phyloP scores from a whole-genome alignment of 2,888 invertebrate genomes.

The Lamellibrachia satsuma region DNA sequence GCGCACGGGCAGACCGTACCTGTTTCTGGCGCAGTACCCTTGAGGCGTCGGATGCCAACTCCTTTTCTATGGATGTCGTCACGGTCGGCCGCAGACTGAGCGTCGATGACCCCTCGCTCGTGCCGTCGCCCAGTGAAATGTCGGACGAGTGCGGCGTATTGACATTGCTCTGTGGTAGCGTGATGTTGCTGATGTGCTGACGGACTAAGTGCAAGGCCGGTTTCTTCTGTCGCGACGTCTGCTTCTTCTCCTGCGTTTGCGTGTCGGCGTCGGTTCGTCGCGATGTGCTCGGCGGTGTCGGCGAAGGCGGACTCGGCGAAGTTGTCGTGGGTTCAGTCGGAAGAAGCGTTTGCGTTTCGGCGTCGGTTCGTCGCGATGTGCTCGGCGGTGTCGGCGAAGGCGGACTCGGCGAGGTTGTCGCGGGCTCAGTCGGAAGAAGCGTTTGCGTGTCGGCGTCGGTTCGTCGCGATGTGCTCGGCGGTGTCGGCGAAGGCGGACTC shows the following conservation, averaged over 20 bases:
- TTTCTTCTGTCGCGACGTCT: background rate
- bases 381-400: no score
- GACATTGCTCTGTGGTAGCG: background rate
- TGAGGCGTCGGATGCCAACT: background rate
- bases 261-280: background rate
- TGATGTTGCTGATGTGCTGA: background rate
- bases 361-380: no score
- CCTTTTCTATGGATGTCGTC: background rate
- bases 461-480: background rate
- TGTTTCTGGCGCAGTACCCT: background rate
- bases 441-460: background rate
- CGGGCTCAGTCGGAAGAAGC: no score
- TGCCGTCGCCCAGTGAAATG: background rate
- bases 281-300: background rate
- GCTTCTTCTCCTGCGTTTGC: background rate
- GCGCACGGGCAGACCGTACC: background rate
- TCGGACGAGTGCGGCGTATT: background rate
- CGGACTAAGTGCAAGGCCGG: background rate
- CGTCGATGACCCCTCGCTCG: background rate
- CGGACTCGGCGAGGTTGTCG: no score
- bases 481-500: background rate
- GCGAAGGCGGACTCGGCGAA: background rate
- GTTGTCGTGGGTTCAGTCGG: no score
- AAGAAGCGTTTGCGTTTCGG: no score
- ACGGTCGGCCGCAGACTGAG: background rate